Percentiles rank a stretch among this genome's conserved stretches.
phyloP scores from a whole-genome alignment of 2,113 vertebrate genomes.

The Isurus oxyrinchus region DNA sequence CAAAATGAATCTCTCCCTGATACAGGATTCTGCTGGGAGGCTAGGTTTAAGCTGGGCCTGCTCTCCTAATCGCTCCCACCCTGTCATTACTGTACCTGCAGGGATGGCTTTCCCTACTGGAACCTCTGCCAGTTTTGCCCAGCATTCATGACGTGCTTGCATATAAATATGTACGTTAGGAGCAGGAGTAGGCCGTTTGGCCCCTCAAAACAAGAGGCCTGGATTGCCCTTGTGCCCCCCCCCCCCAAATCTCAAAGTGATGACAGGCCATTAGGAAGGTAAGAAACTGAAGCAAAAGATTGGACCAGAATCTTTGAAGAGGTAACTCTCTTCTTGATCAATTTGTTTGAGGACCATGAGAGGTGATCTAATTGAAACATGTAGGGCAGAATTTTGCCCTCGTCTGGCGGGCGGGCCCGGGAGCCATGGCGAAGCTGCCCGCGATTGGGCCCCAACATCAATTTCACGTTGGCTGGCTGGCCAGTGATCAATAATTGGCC shows the following conservation, averaged over 20 bases:
- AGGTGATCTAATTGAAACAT: no score
- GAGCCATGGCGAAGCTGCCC: no score
- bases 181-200: no score
- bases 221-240: no score
- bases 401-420: no score
- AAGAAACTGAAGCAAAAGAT: not conserved
- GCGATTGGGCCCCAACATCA: no score
- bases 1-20: not conserved
- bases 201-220: no score
- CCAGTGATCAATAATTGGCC: no score
- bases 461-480: no score
- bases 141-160: not conserved
- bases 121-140: not conserved
- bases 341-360: not conserved
- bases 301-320: not conserved
- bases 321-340: not conserved
- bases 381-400: no score
- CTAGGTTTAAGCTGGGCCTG: not conserved
- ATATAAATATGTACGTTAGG: no score
- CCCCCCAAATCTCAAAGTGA: not conserved
- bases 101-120: not conserved
- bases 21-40: not conserved
- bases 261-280: not conserved
- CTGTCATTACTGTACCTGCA: not conserved
- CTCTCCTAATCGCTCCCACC: not conserved